Evolutionary conservation across 2,797 vertebrate species (phyloP), one percentile per base, ranked within the genome.

Genomic region (Sebastes kiyomatsui): DNA sequence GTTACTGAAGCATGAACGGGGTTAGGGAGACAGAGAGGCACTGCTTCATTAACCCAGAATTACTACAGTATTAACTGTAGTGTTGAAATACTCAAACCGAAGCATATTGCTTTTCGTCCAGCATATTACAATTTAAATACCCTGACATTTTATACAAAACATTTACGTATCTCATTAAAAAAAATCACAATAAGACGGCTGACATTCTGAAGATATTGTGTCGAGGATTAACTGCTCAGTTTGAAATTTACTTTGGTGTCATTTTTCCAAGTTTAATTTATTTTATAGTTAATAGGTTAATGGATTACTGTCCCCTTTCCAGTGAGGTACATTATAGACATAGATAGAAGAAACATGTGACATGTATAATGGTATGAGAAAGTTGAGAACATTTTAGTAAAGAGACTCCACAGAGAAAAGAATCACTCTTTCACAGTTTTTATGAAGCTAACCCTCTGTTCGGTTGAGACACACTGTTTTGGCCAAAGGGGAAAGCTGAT

Each of bases 1-100:
- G 25, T 68, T 82, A 84, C 35, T 80, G 87, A 82, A 85, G 87
- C 90, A 79, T 90, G 76, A 91, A 54, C 30, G 28, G 77, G 66
- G 82, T 81, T 69, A 82, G 68, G 11, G 60, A 72, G 52, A 79
- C 65, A 60, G 62, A 67, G 28, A 80, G 42, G 59, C 58, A 30
- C 67, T 30, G 80, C 83, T 81, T 84, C 79, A 84, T 90, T 87
- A 84, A 78, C 64, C 76, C 38, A 35, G 42, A 70, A 82, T 90
- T 73, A 82, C 64, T 46, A 65, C 70, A 75, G 42, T 65, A 69
- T 58, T 55, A 75, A 81, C 67, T 71, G 28, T 23, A 42, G 52
- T 66, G 67, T 32, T 71, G 70, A 77, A 81, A 67, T 35, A 27
- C 38, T 55, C 3, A 5, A 7, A 32, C 22, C 1, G 1, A 72